These are phyloP conservation scores for Alcis repandata DNA, from an alignment of 2,888 invertebrate species.

Conservation along the genomic window DNA sequence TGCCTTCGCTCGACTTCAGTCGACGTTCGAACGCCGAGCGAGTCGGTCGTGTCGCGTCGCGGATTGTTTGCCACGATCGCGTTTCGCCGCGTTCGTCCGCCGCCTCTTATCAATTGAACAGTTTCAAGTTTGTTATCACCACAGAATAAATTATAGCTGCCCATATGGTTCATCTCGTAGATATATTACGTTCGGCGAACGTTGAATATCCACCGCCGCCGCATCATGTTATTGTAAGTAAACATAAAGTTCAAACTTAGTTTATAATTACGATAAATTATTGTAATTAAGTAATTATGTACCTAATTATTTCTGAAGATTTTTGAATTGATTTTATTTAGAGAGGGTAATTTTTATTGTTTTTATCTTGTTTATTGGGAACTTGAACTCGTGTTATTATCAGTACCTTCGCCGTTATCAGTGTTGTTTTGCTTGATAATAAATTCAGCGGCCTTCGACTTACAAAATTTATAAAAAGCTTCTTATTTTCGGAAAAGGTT, in stretches of 20 bases:
- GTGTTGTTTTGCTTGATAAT: conserved; percentile 46
- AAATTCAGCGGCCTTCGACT: conserved; percentile 5
- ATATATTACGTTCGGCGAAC: conserved; percentile 92
- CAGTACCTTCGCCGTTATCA: conserved; percentile 23
- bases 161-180: conserved; percentile 94
- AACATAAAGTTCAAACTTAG: conserved; percentile 56
- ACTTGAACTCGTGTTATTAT: conserved; percentile 18
- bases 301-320: conserved; percentile 40
- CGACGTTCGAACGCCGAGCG: conserved; percentile 72
- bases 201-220: conserved; percentile 91
- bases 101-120: conserved; percentile 62
- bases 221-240: conserved; percentile 90
- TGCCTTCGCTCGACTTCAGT: conserved; percentile 78
- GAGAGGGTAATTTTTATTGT: conserved; percentile 4
- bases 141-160: conserved; percentile 80
- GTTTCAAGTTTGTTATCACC: conserved; percentile 67
- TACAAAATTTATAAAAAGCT: conserved; percentile 5
- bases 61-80: conserved; percentile 63
- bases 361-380: background rate
- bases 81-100: conserved; percentile 67
- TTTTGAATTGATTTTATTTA: conserved; percentile 50
- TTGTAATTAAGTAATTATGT: conserved; percentile 44
- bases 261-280: conserved; percentile 40
- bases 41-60: conserved; percentile 65
- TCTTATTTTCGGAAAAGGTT: background rate